Conservation (phyloP, 2,113 vertebrate genomes). For the Pelusios castaneus region DNA sequence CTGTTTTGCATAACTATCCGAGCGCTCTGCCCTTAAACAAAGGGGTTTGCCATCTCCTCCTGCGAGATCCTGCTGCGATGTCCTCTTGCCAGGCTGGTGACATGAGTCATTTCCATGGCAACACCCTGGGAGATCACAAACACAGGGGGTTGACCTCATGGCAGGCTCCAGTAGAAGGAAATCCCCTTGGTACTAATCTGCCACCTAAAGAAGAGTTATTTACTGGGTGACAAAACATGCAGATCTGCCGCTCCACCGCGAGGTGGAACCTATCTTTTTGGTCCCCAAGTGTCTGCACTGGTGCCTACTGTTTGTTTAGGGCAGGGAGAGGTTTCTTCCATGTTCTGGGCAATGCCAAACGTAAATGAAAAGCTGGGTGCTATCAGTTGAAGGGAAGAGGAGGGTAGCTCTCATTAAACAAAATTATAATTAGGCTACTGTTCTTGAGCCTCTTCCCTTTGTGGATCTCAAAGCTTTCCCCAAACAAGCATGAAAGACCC, state of each 20-base stretch:
- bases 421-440: neutral
- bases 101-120: neutral
- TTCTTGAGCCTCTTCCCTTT: neutral
- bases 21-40: neutral
- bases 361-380: neutral
- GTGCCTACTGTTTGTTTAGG: neutral
- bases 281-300: neutral
- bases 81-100: neutral
- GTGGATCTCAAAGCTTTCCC: neutral
- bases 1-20: neutral
- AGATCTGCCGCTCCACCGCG: neutral
- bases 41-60: neutral
- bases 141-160: accelerated
- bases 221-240: neutral
- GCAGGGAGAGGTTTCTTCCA: neutral
- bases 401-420: neutral
- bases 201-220: accelerated
- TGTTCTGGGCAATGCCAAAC: neutral
- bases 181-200: neutral
- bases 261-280: neutral
- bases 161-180: neutral
- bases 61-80: neutral
- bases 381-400: no score
- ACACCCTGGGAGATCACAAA: neutral
- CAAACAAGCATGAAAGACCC: neutral